Conservation (phyloP, 2,797 vertebrate genomes). For the Leucoraja ocellata region DNA sequence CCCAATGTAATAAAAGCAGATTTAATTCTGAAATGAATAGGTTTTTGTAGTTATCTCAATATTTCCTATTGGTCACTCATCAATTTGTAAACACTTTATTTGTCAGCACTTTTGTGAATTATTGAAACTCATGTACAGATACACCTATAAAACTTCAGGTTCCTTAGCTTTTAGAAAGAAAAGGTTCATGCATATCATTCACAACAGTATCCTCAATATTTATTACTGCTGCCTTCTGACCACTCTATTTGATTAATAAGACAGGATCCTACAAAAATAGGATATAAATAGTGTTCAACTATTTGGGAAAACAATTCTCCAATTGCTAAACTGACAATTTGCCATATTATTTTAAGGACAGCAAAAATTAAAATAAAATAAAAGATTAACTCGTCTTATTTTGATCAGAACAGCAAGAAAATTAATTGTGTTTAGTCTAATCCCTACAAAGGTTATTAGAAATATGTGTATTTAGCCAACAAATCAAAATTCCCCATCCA, state of each 20-base stretch:
- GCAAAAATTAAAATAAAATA: not conserved
- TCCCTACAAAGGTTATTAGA: not conserved
- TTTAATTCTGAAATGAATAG: not conserved
- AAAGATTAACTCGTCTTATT: not conserved
- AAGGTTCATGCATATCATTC: not conserved
- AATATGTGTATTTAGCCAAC: not conserved
- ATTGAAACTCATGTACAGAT: not conserved
- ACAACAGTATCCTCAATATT: not conserved
- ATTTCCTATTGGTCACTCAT: not conserved
- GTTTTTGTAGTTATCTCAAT: not conserved
- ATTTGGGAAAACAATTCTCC: not conserved
- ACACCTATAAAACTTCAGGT: not conserved
- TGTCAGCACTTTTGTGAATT: not conserved
- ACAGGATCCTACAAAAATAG: not conserved
- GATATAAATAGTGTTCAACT: not conserved
- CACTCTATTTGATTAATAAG: not conserved
- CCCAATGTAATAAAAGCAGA: not conserved
- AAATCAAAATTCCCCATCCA: not conserved
- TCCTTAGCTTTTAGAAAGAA: not conserved
- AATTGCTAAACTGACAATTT: not conserved
- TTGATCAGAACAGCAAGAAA: not conserved
- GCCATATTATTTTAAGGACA: not conserved
- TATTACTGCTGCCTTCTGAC: not conserved
- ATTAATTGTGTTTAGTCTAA: not conserved
- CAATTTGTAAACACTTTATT: not conserved